Evolutionary conservation across 2,888 invertebrate species (phyloP).

Genomic region (Luperina testacea): DNA sequence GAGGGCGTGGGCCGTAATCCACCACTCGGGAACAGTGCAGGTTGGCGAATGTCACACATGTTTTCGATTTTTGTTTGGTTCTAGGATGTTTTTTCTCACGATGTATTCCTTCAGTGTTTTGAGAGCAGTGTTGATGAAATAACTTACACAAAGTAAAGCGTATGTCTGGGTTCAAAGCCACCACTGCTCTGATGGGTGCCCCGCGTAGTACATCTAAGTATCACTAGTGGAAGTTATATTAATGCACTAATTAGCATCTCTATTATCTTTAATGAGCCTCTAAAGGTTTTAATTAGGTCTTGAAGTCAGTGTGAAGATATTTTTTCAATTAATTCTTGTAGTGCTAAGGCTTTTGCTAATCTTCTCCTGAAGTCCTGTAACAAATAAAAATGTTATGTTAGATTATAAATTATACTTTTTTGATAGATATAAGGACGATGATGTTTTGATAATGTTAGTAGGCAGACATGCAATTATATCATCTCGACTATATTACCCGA

Average conservation of each 20-base stretch:
- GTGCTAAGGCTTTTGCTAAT: constrained; percentile 92
- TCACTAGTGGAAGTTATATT: background rate
- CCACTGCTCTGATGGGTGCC: background rate
- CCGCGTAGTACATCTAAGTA: background rate
- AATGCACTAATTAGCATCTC: constrained; percentile 16
- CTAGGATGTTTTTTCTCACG: background rate
- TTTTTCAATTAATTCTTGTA: constrained; percentile 85
- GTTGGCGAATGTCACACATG: background rate
- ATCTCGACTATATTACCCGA: background rate
- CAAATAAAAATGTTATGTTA: constrained; percentile 17
- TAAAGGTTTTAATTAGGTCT: background rate
- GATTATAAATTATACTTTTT: background rate
- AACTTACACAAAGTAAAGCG: background rate
- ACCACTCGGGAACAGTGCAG: background rate
- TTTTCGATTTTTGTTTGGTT: background rate
- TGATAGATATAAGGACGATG: background rate
- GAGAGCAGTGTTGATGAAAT: background rate
- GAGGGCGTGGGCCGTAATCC: background rate
- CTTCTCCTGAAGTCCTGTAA: constrained; percentile 90
- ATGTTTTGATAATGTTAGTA: too few relatives aligned
- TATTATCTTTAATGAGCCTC: constrained; percentile 34
- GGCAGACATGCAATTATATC: background rate
- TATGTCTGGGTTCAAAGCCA: background rate
- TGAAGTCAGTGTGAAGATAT: constrained; percentile 63
- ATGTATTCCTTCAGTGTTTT: background rate